Evolutionary conservation across 1,140 invertebrate species (phyloP).

Genomic region (Zeugodacus cucurbitae): DNA sequence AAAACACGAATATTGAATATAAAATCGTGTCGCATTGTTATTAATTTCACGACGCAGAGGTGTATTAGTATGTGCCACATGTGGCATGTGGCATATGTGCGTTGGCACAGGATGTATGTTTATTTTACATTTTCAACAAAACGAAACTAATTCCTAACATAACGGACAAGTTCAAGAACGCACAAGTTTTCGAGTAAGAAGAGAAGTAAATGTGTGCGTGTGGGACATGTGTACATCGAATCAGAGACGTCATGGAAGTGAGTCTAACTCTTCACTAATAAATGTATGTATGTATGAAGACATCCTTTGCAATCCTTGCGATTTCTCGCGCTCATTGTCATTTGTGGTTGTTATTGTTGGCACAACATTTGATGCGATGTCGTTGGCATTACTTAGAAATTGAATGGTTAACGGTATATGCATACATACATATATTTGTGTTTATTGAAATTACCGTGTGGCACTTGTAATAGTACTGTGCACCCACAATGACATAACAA

Average conservation of each 20-base stretch:
- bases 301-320: not conserved
- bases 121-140: constrained; percentile 35
- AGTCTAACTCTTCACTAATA: not conserved
- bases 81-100: not conserved
- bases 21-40: constrained; percentile 7
- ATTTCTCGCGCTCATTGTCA: not conserved
- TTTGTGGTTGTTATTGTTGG: not conserved
- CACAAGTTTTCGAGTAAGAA: not conserved
- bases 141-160: not conserved
- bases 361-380: not conserved
- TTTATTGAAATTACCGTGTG: not conserved
- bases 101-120: constrained; percentile 42
- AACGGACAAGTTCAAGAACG: not conserved
- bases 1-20: not conserved
- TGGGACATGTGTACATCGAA: too few species aligned
- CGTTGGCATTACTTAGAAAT: not conserved
- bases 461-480: not conserved
- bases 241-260: not conserved
- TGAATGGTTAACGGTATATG: not conserved
- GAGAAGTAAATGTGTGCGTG: not conserved
- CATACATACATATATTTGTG: not conserved
- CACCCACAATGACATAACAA: not conserved
- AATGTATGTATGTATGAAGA: not conserved
- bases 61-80: not conserved
- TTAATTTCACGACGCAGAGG: not conserved